A percentile compares a stretch with the other conserved stretches of the same genome.
Conservation (phyloP, 2,888 invertebrate genomes). For the Neuroscelio doddi region DNA sequence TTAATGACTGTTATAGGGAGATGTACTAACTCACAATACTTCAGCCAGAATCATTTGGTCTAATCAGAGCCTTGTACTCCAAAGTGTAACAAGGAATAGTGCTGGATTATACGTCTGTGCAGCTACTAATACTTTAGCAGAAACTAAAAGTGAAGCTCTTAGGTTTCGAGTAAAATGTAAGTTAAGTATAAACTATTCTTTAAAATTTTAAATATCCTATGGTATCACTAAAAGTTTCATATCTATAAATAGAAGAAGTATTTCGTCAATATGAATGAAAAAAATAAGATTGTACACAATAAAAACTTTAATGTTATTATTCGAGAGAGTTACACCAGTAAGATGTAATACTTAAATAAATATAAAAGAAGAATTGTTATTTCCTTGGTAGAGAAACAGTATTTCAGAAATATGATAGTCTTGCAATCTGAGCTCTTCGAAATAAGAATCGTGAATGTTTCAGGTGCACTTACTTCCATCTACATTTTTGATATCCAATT, state of each 20-base stretch:
- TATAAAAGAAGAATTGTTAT: constrained; percentile 1
- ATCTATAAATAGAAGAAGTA: neutral
- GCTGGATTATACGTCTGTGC: constrained; percentile 92
- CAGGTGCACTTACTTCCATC: constrained; percentile 57
- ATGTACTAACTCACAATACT: constrained; percentile 87
- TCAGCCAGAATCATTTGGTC: constrained; percentile 91
- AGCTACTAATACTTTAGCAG: constrained; percentile 90
- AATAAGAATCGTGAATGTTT: constrained; percentile 60
- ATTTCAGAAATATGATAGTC: constrained; percentile 4
- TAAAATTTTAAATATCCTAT: too few species aligned
- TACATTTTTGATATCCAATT: constrained; percentile 68
- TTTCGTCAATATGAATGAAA: too few species aligned
- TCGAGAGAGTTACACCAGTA: neutral
- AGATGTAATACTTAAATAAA: constrained; percentile 6
- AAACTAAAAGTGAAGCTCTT: constrained; percentile 89
- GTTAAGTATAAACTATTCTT: constrained; percentile 61
- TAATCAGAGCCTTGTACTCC: constrained; percentile 93
- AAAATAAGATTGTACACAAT: neutral
- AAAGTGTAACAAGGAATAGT: constrained; percentile 88
- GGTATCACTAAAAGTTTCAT: too few species aligned
- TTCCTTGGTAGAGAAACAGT: constrained; percentile 7
- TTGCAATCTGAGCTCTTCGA: constrained; percentile 10
- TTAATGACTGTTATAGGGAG: constrained; percentile 76
- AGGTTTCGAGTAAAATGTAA: constrained; percentile 91
- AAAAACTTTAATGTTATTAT: constrained; percentile 4